Conservation (phyloP, 2,797 vertebrate genomes). For the Poecilia picta region DNA sequence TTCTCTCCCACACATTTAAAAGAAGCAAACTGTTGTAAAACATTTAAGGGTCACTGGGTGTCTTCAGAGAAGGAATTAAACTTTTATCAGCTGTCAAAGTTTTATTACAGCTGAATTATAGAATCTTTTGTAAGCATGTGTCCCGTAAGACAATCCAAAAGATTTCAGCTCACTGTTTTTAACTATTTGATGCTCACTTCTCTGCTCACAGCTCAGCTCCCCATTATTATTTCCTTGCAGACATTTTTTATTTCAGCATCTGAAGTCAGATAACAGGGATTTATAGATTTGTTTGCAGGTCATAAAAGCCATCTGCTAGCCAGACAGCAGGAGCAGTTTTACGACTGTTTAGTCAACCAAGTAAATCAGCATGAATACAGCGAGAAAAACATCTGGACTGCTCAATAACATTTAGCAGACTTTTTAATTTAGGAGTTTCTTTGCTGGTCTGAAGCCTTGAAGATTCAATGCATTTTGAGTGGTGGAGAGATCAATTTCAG, state of each 20-base stretch:
- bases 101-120: not conserved
- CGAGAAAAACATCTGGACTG: not conserved
- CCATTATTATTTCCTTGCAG: not conserved
- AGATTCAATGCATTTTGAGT: not conserved
- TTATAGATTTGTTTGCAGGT: constrained; percentile 8
- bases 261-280: constrained; percentile 3
- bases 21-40: not conserved
- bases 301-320: constrained; percentile 19
- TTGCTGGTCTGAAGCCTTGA: not conserved
- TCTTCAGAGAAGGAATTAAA: not conserved
- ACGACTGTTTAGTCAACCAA: not conserved
- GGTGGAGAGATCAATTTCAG: not conserved
- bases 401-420: not conserved
- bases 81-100: not conserved
- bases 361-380: not conserved
- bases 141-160: not conserved
- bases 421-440: not conserved
- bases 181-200: not conserved
- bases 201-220: constrained; percentile 1
- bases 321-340: not conserved
- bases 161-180: not conserved
- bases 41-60: not conserved
- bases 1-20: not conserved
- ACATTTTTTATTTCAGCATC: constrained; percentile 10
- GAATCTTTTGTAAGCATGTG: not conserved